Conservation (phyloP, 2,113 vertebrate species). For the Ammodytes marinus region DNA sequence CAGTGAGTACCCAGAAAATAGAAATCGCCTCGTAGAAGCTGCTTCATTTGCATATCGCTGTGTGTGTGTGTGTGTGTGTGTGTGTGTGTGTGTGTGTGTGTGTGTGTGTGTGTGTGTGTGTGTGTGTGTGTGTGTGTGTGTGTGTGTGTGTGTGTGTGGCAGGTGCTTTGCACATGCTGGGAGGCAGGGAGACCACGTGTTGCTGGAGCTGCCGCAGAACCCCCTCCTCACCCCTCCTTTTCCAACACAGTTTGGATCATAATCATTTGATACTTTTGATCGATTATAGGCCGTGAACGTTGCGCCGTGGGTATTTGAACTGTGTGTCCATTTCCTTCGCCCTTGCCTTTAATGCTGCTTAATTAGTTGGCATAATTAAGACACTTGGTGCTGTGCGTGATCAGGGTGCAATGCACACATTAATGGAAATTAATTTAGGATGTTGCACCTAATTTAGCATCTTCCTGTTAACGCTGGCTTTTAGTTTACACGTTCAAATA, state of each 20-base stretch:
- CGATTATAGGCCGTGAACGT: background rate
- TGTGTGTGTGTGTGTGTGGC: constrained; percentile 63
- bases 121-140: constrained; percentile 37
- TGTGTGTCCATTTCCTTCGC: background rate
- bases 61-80: constrained; percentile 48
- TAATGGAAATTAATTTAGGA: background rate
- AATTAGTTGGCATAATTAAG: constrained; percentile 9
- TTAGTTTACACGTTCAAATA: background rate
- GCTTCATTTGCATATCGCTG: constrained; percentile 70
- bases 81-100: constrained; percentile 30
- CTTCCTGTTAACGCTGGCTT: background rate
- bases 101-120: constrained; percentile 50
- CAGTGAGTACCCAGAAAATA: constrained; percentile 80
- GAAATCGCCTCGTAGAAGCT: constrained; percentile 30
- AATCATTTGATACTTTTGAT: constrained; percentile 4
- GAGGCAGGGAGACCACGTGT: constrained; percentile 81
- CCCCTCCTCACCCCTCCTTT: constrained; percentile 27
- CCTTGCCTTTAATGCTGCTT: background rate
- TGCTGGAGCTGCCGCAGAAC: constrained; percentile 51
- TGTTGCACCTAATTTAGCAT: background rate
- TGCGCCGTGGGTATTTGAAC: background rate
- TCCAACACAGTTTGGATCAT: background rate
- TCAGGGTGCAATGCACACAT: background rate
- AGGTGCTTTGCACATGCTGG: constrained; percentile 81
- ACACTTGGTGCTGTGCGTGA: background rate